Evolutionary conservation across 1,140 invertebrate species (phyloP).

Genomic region (Saccostrea glomerata): DNA sequence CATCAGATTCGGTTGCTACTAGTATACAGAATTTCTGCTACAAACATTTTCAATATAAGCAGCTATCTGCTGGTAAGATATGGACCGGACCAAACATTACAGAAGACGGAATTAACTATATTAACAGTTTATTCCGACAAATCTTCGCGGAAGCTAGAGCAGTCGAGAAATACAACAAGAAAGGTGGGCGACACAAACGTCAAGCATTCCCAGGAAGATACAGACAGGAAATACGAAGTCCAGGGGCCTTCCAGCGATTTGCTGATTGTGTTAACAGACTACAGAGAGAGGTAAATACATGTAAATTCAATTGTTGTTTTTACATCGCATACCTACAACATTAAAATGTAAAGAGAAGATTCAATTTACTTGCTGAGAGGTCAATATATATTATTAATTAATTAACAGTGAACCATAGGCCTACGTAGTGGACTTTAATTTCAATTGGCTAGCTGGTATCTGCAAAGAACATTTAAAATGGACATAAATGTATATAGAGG

Average conservation of each 20-base stretch:
- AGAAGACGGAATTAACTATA: background rate
- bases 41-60: background rate
- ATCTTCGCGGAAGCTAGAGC: background rate
- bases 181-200: background rate
- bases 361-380: background rate
- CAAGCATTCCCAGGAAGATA: constrained; percentile 17
- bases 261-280: background rate
- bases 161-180: background rate
- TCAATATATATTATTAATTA: background rate
- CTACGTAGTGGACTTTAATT: background rate
- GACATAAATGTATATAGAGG: background rate
- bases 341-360: background rate
- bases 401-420: too few species aligned
- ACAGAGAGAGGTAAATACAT: background rate
- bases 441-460: background rate
- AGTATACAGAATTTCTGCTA: constrained; percentile 2
- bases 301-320: too few species aligned
- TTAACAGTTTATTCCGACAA: constrained; percentile 15
- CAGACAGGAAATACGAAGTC: background rate
- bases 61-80: background rate
- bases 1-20: background rate
- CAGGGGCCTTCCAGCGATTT: background rate
- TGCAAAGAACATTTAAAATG: too few species aligned
- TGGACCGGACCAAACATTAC: constrained; percentile 12
- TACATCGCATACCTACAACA: background rate